These are phyloP conservation scores for Eupristina koningsbergeri DNA, from an alignment of 1,140 invertebrate genomes.

Conservation along the genomic window DNA sequence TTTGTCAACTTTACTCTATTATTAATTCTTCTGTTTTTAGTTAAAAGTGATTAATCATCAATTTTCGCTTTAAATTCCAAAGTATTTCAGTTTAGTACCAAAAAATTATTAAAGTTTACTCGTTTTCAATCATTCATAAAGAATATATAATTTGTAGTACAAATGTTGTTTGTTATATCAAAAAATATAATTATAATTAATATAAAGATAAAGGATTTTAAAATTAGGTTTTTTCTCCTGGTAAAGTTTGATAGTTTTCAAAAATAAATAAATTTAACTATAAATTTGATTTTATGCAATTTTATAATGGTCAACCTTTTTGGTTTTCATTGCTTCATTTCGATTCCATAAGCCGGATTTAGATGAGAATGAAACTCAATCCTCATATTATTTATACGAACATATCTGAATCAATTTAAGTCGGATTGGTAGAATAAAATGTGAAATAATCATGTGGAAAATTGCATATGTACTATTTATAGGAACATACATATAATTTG, in stretches of 20 bases:
- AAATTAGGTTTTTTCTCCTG: too few relatives aligned
- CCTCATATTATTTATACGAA: neutral
- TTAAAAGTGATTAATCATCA: neutral
- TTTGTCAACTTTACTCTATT: neutral
- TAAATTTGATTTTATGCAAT: neutral
- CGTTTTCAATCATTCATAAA: too few relatives aligned
- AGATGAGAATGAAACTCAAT: neutral
- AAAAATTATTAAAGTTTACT: too few relatives aligned
- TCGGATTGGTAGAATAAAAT: neutral
- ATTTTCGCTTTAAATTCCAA: neutral
- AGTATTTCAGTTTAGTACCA: neutral
- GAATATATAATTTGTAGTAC: too few relatives aligned
- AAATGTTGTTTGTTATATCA: too few relatives aligned
- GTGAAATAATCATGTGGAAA: neutral
- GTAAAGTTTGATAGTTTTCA: too few relatives aligned
- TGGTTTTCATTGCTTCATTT: neutral
- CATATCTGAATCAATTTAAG: neutral
- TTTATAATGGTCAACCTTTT: neutral
- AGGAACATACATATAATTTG: neutral
- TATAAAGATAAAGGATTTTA: too few relatives aligned
- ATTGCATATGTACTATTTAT: neutral
- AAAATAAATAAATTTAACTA: too few relatives aligned
- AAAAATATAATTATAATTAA: too few relatives aligned
- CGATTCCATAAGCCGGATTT: neutral
- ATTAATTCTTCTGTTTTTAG: neutral